These are phyloP conservation scores for Nymphalis urticae DNA, from an alignment of 2,888 invertebrate genomes.

Conservation along the genomic window DNA sequence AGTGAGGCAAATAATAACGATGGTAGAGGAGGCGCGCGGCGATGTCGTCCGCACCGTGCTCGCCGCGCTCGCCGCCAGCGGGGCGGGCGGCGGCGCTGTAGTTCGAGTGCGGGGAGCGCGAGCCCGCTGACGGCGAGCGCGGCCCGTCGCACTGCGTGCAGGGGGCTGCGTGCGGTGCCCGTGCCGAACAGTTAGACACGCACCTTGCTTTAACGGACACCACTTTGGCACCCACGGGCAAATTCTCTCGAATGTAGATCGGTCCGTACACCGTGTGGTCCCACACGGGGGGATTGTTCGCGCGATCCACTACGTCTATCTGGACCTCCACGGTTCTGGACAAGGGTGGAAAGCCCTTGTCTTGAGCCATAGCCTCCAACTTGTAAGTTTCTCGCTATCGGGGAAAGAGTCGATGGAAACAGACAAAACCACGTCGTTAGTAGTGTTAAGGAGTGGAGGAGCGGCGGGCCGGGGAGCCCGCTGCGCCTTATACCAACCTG, in stretches of 20 bases:
- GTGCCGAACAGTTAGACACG: conserved; percentile 83
- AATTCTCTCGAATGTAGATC: conserved; percentile 98
- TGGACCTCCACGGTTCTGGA: conserved; percentile 98
- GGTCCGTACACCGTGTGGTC: conserved; percentile 98
- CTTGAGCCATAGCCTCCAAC: conserved; percentile 98
- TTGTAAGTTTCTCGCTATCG: conserved; percentile 97
- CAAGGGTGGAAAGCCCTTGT: conserved; percentile 97
- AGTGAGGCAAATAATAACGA: conserved; percentile 73
- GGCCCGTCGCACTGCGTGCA: conserved; percentile 63
- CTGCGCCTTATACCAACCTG: conserved; percentile 92
- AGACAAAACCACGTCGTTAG: conserved; percentile 86
- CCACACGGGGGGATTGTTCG: conserved; percentile 98
- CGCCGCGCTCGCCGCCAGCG: conserved; percentile 38
- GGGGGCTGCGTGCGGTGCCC: conserved; percentile 85
- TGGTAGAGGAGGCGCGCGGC: conserved; percentile 62
- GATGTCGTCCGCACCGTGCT: conserved; percentile 69
- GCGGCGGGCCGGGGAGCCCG: conserved; percentile 76
- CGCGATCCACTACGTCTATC: conserved; percentile 99
- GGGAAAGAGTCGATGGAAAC: conserved; percentile 84
- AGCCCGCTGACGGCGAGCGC: conserved; percentile 36
- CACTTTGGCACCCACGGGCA: conserved; percentile 98
- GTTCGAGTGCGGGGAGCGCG: conserved; percentile 10
- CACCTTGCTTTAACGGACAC: conserved; percentile 99
- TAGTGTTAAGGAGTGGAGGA: conserved; percentile 81
- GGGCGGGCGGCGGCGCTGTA: conserved; percentile 31